Percentiles rank a stretch among this genome's conserved stretches.
Conservation (phyloP, 2,888 invertebrate species). For the Stictocephala bisonia region DNA sequence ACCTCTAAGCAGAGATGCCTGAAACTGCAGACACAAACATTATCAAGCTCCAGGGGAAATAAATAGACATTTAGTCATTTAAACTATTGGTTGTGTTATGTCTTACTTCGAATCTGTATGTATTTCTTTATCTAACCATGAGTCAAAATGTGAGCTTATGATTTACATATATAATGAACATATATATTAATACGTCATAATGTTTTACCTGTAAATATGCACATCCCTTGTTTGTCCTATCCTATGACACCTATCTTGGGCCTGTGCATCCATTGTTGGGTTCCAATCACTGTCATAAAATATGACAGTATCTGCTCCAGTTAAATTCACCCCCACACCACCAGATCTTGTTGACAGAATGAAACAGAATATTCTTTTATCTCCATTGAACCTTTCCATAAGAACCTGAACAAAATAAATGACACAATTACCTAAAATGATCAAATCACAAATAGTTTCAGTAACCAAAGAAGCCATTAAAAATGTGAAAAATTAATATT, state of each 20-base stretch:
- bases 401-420: slow-evolving; percentile 77
- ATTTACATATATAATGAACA: no score
- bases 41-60: not conserved
- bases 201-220: slow-evolving; percentile 65
- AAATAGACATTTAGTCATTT: no score
- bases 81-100: no score
- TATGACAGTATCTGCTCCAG: slow-evolving; percentile 98
- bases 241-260: slow-evolving; percentile 96
- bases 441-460: no score
- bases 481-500: no score
- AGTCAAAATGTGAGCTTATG: no score
- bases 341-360: slow-evolving; percentile 98
- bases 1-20: no score
- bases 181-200: no score
- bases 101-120: no score
- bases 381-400: slow-evolving; percentile 98
- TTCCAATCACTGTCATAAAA: slow-evolving; percentile 99
- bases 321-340: slow-evolving; percentile 97
- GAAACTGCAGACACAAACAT: not conserved
- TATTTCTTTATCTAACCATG: no score
- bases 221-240: slow-evolving; percentile 99
- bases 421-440: no score
- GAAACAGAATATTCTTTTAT: slow-evolving; percentile 95
- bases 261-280: slow-evolving; percentile 99
- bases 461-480: no score